Evolutionary conservation across 2,113 vertebrate species (phyloP).

Genomic region (Fregetta grallaria): DNA sequence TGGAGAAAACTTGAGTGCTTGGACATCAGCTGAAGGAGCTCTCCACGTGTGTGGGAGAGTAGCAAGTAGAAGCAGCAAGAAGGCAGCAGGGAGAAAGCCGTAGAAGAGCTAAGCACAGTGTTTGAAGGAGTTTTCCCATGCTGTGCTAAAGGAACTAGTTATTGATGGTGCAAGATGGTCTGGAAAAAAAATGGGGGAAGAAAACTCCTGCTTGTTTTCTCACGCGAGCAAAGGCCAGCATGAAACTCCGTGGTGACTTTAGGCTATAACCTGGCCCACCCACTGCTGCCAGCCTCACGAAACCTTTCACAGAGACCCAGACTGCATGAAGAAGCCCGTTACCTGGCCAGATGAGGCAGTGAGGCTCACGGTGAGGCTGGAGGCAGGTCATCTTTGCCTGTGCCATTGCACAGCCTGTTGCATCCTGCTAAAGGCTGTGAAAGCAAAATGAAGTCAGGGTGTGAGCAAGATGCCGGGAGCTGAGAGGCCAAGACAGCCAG

Average conservation of each 20-base stretch:
- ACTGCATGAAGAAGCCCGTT: not conserved
- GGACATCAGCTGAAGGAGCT: not conserved
- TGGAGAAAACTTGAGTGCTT: not conserved
- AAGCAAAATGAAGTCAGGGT: not conserved
- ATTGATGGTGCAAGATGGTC: not conserved
- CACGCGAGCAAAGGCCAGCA: fast-evolving
- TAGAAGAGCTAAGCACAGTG: not conserved
- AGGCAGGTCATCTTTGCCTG: not conserved
- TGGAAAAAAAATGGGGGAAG: not conserved
- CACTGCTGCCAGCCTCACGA: not conserved
- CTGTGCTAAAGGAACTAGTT: not conserved
- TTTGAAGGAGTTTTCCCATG: not conserved
- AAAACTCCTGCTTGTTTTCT: not conserved
- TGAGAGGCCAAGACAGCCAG: not conserved
- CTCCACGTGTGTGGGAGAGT: fast-evolving
- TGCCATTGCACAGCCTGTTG: not conserved
- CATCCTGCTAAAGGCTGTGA: not conserved
- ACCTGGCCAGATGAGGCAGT: not conserved
- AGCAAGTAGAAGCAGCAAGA: not conserved
- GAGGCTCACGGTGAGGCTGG: not conserved
- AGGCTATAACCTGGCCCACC: not conserved
- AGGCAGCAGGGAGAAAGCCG: not conserved
- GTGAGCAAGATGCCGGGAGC: fast-evolving
- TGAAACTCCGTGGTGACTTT: not conserved
- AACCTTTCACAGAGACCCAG: not conserved